Conservation (phyloP, 2,888 invertebrate genomes). For the Diadromus collaris region DNA sequence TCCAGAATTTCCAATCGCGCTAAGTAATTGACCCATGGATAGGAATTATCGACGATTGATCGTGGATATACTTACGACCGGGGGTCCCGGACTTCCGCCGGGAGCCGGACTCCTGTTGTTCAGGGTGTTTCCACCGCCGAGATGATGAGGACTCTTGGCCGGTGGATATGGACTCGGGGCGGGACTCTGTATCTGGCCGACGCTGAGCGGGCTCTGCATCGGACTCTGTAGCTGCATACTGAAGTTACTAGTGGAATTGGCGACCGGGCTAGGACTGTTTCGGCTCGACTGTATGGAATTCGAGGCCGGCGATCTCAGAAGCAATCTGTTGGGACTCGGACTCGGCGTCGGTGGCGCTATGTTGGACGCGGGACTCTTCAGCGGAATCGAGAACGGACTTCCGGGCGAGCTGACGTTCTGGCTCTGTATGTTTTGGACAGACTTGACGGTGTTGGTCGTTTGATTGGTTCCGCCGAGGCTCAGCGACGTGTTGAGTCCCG, state of each 20-base stretch:
- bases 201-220: slow-evolving; percentile 79
- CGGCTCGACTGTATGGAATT: slow-evolving; percentile 78
- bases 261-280: slow-evolving; percentile 78
- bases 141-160: slow-evolving; percentile 78
- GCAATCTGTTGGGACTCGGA: slow-evolving; percentile 77
- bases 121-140: slow-evolving; percentile 71
- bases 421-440: slow-evolving; percentile 77
- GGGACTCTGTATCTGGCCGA: slow-evolving; percentile 78
- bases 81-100: slow-evolving; percentile 79
- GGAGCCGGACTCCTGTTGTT: slow-evolving; percentile 78
- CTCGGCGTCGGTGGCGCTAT: slow-evolving; percentile 79
- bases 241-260: slow-evolving; percentile 72
- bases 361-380: slow-evolving; percentile 79
- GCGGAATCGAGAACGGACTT: slow-evolving; percentile 78
- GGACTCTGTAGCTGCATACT: slow-evolving; percentile 78
- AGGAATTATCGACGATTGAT: neutral
- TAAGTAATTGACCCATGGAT: neutral
- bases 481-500: slow-evolving; percentile 46
- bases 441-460: slow-evolving; percentile 73
- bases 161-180: slow-evolving; percentile 79
- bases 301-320: slow-evolving; percentile 78
- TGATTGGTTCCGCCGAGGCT: slow-evolving; percentile 59
- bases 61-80: slow-evolving; percentile 71
- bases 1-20: neutral
- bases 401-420: slow-evolving; percentile 77